Base-by-base conservation (phyloP, 2,113 vertebrate species). In the Brachirus orientalis region DNA sequence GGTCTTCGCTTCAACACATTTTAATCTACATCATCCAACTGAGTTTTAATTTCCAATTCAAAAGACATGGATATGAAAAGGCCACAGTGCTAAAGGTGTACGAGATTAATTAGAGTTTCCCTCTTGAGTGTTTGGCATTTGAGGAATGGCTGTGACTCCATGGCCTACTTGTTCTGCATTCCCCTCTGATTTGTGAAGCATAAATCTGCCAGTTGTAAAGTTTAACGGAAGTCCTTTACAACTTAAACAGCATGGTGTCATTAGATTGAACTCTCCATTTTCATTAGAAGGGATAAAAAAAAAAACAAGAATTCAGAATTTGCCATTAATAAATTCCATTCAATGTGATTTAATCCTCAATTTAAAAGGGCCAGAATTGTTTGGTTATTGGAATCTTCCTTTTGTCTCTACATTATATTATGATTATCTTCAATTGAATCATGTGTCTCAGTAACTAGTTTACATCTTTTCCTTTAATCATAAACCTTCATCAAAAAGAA, bases 91-190 rank as follows among this genome's bases (percentile, higher is more conserved):
- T 71, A 72, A 68, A 85, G 76, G 73, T 87, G 73, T 13, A 33
- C 11, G 46, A 71, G 68, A 84, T 82, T 79, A 88, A 86, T 85
- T 80, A 82, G 59, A 60, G 6, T 65, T 63, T 62, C 66, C 79
- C 85, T 75, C 80, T 46, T 44, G 67, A 77, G 78, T 57, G 59
- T 75, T 82, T 74, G 74, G 61, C 75, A 74, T 84, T 79, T 80
- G 36, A 60, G 43, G 36, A 57, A 54, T 51, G 14, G 41, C 50
- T 50, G 52, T 68, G 61, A 74, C 56, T 65, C 22, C 4, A 2
- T 79, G 48, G 14, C 71, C 79, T 72, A 55, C 46, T 74, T 78
- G 48, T 28, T 70, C 33, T 35, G 41, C n/a, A 8, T 36, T 62
- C 62, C 56, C 46, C 14, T 55, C 19, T 46, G 67, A 58, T 56